phyloP scores from a whole-genome alignment of 2,797 vertebrate species.

The Potorous gilbertii region DNA sequence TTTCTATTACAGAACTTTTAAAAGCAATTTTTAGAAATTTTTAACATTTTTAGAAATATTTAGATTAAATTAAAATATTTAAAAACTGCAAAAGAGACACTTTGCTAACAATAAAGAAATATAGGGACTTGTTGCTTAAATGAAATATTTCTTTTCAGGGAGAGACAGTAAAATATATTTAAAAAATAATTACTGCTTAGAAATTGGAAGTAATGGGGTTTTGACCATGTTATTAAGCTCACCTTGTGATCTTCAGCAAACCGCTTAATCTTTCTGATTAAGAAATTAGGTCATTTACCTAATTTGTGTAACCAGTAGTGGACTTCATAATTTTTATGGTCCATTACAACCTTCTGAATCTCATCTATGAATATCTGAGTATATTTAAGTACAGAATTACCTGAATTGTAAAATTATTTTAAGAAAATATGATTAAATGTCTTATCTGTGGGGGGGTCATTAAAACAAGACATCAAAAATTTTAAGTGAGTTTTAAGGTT shows the following conservation, averaged over 20 bases:
- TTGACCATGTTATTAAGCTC: not conserved
- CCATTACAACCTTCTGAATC: not conserved
- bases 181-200: not conserved
- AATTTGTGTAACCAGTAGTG: not conserved
- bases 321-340: not conserved
- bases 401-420: not conserved
- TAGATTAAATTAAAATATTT: not conserved
- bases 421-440: not conserved
- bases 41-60: not conserved
- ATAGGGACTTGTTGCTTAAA: not conserved
- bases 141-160: not conserved
- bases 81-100: not conserved
- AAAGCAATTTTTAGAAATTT: not conserved
- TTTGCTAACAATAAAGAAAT: not conserved
- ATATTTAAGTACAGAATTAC: not conserved
- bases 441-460: not conserved
- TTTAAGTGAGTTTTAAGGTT: slow-evolving; percentile 21
- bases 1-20: not conserved
- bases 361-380: not conserved
- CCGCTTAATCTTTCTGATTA: not conserved
- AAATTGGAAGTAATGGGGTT: not conserved
- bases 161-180: not conserved
- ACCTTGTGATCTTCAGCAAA: not conserved
- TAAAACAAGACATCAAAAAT: not conserved
- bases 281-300: not conserved